phyloP scores from a whole-genome alignment of 2,797 vertebrate genomes.

The Nyctalus aviator region DNA sequence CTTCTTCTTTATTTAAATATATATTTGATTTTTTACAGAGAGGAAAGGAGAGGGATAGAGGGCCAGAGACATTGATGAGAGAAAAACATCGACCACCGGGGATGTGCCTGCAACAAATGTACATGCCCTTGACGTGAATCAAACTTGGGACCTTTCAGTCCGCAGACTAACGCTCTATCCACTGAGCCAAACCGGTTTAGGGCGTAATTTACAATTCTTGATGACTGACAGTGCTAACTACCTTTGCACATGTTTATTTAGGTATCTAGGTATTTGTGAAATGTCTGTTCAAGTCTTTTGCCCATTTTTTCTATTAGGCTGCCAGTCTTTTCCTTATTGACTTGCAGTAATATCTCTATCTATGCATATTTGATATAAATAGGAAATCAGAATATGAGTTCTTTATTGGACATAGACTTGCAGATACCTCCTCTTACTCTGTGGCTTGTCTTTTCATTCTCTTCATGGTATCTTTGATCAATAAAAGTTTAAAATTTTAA shows the following conservation, averaged over 20 bases:
- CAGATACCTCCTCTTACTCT: background rate
- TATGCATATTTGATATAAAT: background rate
- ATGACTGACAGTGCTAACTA: background rate
- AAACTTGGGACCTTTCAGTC: too few relatives aligned
- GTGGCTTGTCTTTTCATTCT: conserved; percentile 21
- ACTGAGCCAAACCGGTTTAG: too few relatives aligned
- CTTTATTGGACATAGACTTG: background rate
- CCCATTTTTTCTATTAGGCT: background rate
- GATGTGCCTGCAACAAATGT: too few relatives aligned
- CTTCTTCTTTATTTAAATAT: background rate
- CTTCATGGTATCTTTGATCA: background rate
- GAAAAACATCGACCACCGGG: too few relatives aligned
- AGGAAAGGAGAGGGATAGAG: too few relatives aligned
- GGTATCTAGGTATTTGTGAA: conserved; percentile 3
- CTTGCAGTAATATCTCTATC: background rate
- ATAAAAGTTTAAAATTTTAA: conserved; percentile 22
- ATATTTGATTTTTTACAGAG: too few relatives aligned
- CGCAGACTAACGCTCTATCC: too few relatives aligned
- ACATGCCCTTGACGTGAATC: too few relatives aligned
- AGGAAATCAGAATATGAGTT: conserved; percentile 8
- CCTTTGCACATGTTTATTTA: background rate
- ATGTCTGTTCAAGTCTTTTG: background rate
- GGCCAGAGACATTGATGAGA: too few relatives aligned
- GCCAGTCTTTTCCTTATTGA: background rate
- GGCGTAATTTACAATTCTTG: background rate